Base-by-base conservation (phyloP, 2,888 invertebrate genomes). In the Amorpha juglandis region DNA sequence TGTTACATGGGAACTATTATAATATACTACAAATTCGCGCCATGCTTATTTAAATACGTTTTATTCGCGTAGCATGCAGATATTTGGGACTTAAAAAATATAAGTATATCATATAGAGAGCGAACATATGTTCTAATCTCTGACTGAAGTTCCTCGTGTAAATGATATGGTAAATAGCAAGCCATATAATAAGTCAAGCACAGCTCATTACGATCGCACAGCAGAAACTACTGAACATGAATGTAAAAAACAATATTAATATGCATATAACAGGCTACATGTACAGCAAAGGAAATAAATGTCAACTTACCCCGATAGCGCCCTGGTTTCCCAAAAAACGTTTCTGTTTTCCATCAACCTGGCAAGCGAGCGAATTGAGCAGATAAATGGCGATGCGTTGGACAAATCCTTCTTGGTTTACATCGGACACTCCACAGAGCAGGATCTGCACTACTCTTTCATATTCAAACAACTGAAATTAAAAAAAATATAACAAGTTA, bases 301-400 rank as follows among this genome's bases (percentile, higher is more conserved):
- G 35, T 65, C 52, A 70, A 91, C 94, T 93, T 88, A 97, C 97
- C 87, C 94, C 94, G 78, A 97, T 97, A 58, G 98, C 98, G 67
- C 98, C 98, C 66, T 98, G 93, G 87, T 97, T 96, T 62, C 99
- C 99, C 45, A 99, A 95, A 79, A 98, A 95, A 63, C 97, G 95
- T 85, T 99, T 99, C 85, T 99, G 98, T 67, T 95, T 95, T 27
- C 98, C 98, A 83, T 99, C 98, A 9, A 99, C 99, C 90, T 99
- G 98, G 87, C 99, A 99, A 7, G 99, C 99, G 73, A 99, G 94
- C 0, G 98, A 98, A 90, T 99, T 99, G 66, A 99, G 94, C 74
- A 99, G 94, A 89, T 98, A 98, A 76, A 99, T 98, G 27, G 98
- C 98, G 78, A 99, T 98, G 71, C 98, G 95, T 84, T 98, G 98